Conservation (phyloP, 1,140 invertebrate species). For the Whitmania pigra region DNA sequence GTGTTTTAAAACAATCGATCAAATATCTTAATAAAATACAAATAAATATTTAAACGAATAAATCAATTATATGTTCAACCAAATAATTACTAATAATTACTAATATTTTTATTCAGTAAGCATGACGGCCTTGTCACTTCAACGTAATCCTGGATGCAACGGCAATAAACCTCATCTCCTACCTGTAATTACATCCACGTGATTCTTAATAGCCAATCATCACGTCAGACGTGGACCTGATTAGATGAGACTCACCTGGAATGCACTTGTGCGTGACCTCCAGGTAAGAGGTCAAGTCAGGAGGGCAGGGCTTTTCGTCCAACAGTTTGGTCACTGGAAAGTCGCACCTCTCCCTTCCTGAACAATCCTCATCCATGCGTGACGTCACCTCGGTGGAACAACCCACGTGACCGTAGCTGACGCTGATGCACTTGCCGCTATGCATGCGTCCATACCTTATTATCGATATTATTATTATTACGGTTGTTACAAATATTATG, state of each 20-base stretch:
- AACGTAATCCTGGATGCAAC: too few relatives aligned
- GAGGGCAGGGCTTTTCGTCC: constrained; percentile 14
- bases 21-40: too few relatives aligned
- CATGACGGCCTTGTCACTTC: too few relatives aligned
- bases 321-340: constrained; percentile 15
- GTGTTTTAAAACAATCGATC: too few relatives aligned
- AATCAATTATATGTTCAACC: too few relatives aligned
- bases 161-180: too few relatives aligned
- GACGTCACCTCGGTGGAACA: constrained; percentile 14
- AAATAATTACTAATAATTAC: too few relatives aligned
- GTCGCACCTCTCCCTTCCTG: constrained; percentile 8
- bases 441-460: constrained; percentile 18
- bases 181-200: background rate
- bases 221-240: too few relatives aligned
- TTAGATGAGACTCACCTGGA: constrained; percentile 1
- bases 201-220: background rate
- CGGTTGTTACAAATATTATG: too few relatives aligned
- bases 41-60: too few relatives aligned
- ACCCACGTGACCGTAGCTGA: constrained; percentile 3
- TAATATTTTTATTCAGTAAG: too few relatives aligned
- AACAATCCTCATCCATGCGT: constrained; percentile 16
- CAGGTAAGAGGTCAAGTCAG: constrained; percentile 11
- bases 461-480: too few relatives aligned
- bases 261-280: constrained; percentile 11
- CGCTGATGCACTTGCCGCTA: background rate